A percentile compares a stretch with the other conserved stretches of the same genome.
These are phyloP conservation scores for Apostichopus japonicus DNA, from an alignment of 35 echinoderm and acorn worm species.

Conservation along the genomic window DNA sequence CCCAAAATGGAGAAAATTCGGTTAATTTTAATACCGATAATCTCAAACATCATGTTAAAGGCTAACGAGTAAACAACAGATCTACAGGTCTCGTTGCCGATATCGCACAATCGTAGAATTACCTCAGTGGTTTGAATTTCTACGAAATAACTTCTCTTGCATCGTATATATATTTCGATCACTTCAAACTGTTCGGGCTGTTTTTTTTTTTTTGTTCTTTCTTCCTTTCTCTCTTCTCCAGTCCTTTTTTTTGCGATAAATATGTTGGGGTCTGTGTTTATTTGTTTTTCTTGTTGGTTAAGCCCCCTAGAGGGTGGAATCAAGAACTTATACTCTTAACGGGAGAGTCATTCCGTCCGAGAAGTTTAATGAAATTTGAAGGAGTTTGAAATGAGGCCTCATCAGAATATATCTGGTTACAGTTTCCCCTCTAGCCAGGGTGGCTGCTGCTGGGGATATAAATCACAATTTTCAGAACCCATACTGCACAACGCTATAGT, in stretches of 20 bases:
- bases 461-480: conserved; percentile 27
- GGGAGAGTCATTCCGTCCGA: conserved; percentile 26
- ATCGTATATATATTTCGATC: not conserved
- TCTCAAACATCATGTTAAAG: too few relatives aligned
- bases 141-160: not conserved
- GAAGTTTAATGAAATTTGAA: conserved; percentile 48
- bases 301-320: conserved; percentile 39
- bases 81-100: too few relatives aligned
- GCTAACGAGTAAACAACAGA: too few relatives aligned
- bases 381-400: conserved; percentile 44
- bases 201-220: not conserved
- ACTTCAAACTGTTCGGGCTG: not conserved
- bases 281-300: conserved; percentile 43
- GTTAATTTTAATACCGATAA: too few relatives aligned
- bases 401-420: conserved; percentile 26
- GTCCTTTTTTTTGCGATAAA: not conserved
- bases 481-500: not conserved
- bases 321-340: conserved; percentile 3
- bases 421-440: conserved; percentile 12
- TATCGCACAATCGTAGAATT: too few relatives aligned
- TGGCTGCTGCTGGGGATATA: conserved; percentile 8
- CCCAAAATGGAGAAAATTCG: too few relatives aligned
- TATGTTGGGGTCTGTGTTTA: conserved; percentile 31
- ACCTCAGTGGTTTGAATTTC: not conserved
- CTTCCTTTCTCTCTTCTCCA: not conserved